A percentile compares a stretch with the other conserved stretches of the same genome.
Evolutionary conservation across 2,113 vertebrate species (phyloP).

Genomic region (Meriones unguiculatus): DNA sequence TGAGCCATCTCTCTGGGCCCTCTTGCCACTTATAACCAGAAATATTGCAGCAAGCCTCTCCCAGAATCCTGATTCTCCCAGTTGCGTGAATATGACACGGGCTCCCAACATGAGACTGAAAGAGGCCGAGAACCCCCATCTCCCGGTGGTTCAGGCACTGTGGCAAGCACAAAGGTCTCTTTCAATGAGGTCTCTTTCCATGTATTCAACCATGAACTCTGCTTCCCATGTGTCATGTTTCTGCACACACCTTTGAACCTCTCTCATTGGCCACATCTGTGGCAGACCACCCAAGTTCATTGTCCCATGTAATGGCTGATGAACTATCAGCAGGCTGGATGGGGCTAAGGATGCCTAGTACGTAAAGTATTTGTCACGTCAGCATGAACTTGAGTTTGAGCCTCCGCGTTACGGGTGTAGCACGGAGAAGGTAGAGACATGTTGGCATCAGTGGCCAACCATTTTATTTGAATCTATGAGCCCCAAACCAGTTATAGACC

Average conservation of each 20-base stretch:
- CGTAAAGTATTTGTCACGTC: background rate
- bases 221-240: rapidly evolving
- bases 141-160: rapidly evolving
- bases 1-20: background rate
- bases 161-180: rapidly evolving
- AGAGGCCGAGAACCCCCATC: background rate
- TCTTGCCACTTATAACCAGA: background rate
- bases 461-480: background rate
- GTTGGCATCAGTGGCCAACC: background rate
- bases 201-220: rapidly evolving
- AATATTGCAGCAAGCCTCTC: rapidly evolving
- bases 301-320: background rate
- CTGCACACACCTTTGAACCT: background rate
- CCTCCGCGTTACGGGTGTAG: background rate
- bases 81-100: rapidly evolving
- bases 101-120: background rate
- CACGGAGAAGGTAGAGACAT: background rate
- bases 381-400: background rate
- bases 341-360: background rate
- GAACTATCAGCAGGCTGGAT: background rate
- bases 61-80: background rate
- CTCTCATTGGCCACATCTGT: background rate
- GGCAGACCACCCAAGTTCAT: rapidly evolving
- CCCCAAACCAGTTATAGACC: background rate
- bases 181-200: rapidly evolving